Percentiles rank a stretch among this genome's conserved stretches.
These are phyloP conservation scores for Asobara japonica DNA, from an alignment of 1,140 invertebrate genomes.

Conservation along the genomic window DNA sequence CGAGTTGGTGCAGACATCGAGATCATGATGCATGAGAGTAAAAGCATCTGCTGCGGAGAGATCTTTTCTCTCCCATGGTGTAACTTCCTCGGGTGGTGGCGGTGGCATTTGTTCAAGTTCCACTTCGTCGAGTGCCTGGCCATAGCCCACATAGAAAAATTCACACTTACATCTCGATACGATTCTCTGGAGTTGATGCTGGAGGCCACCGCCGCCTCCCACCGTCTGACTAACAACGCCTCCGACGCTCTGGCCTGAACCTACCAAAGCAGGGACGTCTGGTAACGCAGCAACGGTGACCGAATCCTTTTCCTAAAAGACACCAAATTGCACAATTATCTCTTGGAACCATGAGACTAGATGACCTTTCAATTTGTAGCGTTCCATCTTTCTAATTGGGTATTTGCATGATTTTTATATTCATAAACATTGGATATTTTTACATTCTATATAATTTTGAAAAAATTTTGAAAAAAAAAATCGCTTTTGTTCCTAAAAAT, in stretches of 20 bases:
- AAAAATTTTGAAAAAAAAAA: too few species aligned
- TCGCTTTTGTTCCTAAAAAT: too few species aligned
- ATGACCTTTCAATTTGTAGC: too few species aligned
- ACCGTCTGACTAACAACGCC: conserved; percentile 94
- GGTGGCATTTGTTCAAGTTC: conserved; percentile 73
- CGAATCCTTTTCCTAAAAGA: conserved; percentile 85
- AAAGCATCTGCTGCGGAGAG: conserved; percentile 92
- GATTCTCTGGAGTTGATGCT: conserved; percentile 88
- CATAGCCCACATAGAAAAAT: conserved; percentile 97
- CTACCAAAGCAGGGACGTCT: conserved; percentile 89
- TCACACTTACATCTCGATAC: conserved; percentile 97
- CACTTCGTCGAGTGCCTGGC: conserved; percentile 81
- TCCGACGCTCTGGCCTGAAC: conserved; percentile 95
- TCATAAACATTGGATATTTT: too few species aligned
- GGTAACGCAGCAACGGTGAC: conserved; percentile 79
- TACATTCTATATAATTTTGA: too few species aligned
- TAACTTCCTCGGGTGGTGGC: conserved; percentile 75
- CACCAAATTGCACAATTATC: too few species aligned
- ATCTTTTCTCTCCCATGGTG: conserved; percentile 81
- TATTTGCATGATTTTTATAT: too few species aligned
- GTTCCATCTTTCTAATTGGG: too few species aligned
- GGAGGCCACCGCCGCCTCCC: conserved; percentile 76
- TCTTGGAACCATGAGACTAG: too few species aligned
- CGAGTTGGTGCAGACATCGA: conserved; percentile 97
- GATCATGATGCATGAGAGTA: conserved; percentile 97